Evolutionary conservation across 2,113 vertebrate genomes (phyloP).

Genomic region (Polyodon spathula): DNA sequence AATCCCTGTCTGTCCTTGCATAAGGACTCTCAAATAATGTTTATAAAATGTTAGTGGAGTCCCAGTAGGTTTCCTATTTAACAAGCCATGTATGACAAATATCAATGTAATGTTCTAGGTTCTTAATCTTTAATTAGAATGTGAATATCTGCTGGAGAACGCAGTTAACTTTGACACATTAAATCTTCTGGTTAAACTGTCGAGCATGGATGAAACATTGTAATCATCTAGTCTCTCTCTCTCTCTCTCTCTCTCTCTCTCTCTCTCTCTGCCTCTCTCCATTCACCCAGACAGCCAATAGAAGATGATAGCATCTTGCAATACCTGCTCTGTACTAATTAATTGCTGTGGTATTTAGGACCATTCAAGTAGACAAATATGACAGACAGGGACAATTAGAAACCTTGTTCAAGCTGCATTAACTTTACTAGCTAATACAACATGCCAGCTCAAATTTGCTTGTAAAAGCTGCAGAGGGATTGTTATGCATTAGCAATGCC

Average conservation of each 20-base stretch:
- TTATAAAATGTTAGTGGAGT: constrained; percentile 75
- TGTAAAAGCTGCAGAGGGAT: constrained; percentile 76
- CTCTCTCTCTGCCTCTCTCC: constrained; percentile 43
- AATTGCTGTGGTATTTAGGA: constrained; percentile 97
- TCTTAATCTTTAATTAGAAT: constrained; percentile 88
- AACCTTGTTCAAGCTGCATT: constrained; percentile 97
- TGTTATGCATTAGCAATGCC: constrained; percentile 74
- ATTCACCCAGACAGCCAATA: constrained; percentile 73
- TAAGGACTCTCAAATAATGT: constrained; percentile 70
- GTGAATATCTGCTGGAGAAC: constrained; percentile 74
- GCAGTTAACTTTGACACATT: constrained; percentile 82
- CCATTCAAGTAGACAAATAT: constrained; percentile 96
- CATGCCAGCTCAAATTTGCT: constrained; percentile 77
- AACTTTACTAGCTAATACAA: constrained; percentile 92
- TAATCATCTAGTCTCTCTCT: constrained; percentile 62
- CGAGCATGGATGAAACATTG: constrained; percentile 74
- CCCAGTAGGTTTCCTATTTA: constrained; percentile 79
- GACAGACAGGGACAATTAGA: constrained; percentile 98
- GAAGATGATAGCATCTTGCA: constrained; percentile 79
- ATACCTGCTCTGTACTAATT: constrained; percentile 91
- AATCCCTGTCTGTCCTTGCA: constrained; percentile 62
- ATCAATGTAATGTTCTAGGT: constrained; percentile 81
- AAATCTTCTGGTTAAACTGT: constrained; percentile 86
- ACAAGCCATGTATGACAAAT: constrained; percentile 87
- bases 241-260: constrained; percentile 26